A percentile compares a stretch with the other conserved stretches of the same genome.
Evolutionary conservation across 2,113 vertebrate species (phyloP).

Genomic region (Tamias sibiricus): DNA sequence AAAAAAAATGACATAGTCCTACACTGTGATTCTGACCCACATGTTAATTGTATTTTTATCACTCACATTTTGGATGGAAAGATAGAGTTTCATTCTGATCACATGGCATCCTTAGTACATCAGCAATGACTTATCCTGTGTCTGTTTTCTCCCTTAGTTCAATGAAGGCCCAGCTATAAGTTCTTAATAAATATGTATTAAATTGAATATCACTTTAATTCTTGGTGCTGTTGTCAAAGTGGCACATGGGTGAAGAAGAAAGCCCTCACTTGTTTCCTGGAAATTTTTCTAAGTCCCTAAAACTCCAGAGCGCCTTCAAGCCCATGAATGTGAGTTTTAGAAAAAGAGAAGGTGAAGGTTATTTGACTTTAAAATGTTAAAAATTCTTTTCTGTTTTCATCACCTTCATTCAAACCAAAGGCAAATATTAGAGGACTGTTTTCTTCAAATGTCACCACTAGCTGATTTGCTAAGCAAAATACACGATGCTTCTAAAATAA

Average conservation of each 20-base stretch:
- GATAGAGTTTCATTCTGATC: neutral
- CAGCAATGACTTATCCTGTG: neutral
- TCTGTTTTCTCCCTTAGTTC: neutral
- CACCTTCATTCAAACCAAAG: conserved; percentile 36
- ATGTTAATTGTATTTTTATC: neutral
- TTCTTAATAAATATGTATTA: neutral
- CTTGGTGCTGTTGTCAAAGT: neutral
- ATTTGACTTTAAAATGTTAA: neutral
- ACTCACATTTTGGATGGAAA: neutral
- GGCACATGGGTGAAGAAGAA: neutral
- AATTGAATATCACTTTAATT: neutral
- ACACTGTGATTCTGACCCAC: neutral
- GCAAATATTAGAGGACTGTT: conserved; percentile 10
- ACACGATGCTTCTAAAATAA: conserved; percentile 41
- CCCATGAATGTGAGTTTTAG: neutral
- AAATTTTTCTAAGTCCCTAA: neutral
- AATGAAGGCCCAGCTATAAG: neutral
- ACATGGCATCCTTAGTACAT: neutral
- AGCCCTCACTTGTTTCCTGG: neutral
- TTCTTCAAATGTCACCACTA: conserved; percentile 40
- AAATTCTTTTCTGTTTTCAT: conserved; percentile 8
- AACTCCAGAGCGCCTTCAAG: neutral
- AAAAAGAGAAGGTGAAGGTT: neutral
- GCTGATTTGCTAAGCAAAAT: conserved; percentile 51
- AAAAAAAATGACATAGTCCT: neutral